Evolutionary conservation across 2,797 vertebrate species (phyloP), one percentile per base, ranked within the genome.

Genomic region (Holocentrus rufus): DNA sequence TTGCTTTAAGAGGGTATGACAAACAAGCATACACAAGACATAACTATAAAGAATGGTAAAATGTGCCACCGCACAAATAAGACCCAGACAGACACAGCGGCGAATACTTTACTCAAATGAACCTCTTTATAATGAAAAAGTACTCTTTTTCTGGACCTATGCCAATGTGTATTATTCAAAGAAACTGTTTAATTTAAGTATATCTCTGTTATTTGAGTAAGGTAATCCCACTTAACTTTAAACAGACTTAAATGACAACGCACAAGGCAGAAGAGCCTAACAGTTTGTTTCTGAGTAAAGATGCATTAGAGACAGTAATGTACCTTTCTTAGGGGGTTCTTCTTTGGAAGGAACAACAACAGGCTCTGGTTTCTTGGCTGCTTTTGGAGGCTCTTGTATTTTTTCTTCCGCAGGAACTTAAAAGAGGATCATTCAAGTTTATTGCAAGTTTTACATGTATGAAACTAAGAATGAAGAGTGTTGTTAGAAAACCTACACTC

Each of bases 241-340:
- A 80, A 49, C 8, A 70, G 27, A 74, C 47, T 31, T 17, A 76
- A 31, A 67, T 11, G 15, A 74, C 60, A 59, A 64, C 15, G 59
- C 20, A 44, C 5, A 61, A 68, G 25, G 67, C 23, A 31, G 17
- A 30, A 20, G 11, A 65, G 50, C 10, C 10, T 44, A 60, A 62
- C 22, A 31, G 3, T 9, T 9, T 23, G 14, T 62, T 9, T n/a
- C 8, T 25, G 9, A 55, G 0, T 5, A 67, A 72, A 63, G 54
- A 53, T 42, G 34, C 39, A 71, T 56, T 79, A 81, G 46, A 69
- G 76, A 65, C 34, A 75, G 56, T 25, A 5, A 62, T 56, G 70
- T 97, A 98, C 96, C 96, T 95, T 93, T 95, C 77, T 93, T 86
- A 65, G 76, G 89, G 89, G 89, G 90, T 68, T 95, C 85, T 90